Percentiles rank a stretch among this genome's conserved stretches.
phyloP scores from a whole-genome alignment of 2,888 invertebrate species.

The Troilus luridus region DNA sequence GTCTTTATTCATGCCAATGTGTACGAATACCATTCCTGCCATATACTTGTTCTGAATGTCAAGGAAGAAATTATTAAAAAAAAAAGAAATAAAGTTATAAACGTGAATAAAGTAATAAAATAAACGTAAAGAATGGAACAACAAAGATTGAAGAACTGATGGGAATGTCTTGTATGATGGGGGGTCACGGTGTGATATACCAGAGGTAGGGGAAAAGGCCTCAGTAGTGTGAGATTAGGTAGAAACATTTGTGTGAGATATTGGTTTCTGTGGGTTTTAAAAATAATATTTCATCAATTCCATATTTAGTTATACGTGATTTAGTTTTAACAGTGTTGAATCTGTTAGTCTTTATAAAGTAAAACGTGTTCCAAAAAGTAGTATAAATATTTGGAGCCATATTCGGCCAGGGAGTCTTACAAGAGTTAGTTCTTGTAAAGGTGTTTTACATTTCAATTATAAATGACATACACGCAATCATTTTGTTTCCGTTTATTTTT shows the following conservation, averaged over 20 bases:
- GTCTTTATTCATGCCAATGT: too few relatives aligned
- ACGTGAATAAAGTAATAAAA: background rate
- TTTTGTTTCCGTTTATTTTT: background rate
- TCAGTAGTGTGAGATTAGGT: background rate
- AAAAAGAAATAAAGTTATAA: too few relatives aligned
- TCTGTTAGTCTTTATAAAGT: too few relatives aligned
- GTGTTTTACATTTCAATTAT: background rate
- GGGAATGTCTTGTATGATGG: background rate
- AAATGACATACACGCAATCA: background rate
- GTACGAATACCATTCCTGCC: too few relatives aligned
- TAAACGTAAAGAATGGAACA: background rate
- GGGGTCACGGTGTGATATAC: background rate
- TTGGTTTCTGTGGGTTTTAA: too few relatives aligned
- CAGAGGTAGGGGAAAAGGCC: background rate
- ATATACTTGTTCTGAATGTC: too few relatives aligned
- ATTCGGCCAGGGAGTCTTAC: background rate
- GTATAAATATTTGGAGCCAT: background rate
- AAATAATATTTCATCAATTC: background rate
- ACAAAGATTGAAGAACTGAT: background rate
- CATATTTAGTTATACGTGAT: background rate
- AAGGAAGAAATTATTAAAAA: too few relatives aligned
- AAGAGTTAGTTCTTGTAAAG: background rate
- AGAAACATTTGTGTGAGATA: background rate
- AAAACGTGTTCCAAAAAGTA: background rate
- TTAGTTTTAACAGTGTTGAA: background rate